Evolutionary conservation across 2,888 invertebrate species (phyloP).

Genomic region (Alcis repandata): DNA sequence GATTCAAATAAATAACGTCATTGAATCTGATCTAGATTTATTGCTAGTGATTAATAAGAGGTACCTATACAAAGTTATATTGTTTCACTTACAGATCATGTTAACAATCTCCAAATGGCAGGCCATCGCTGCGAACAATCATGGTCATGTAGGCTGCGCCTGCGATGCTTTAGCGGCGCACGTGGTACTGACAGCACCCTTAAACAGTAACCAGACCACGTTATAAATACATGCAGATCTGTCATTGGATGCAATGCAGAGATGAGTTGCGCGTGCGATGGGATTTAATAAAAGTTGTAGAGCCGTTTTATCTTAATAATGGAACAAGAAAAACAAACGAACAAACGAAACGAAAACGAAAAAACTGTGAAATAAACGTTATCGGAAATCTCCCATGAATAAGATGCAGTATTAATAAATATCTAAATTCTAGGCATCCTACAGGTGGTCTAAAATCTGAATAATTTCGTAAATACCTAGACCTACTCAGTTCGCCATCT

Average conservation of each 20-base stretch:
- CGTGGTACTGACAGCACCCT: slow-evolving; percentile 51
- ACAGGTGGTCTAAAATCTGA: slow-evolving; percentile 32
- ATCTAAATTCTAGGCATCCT: slow-evolving; percentile 23
- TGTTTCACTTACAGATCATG: slow-evolving; percentile 25
- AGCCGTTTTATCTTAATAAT: too few relatives aligned
- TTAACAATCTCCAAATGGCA: slow-evolving; percentile 20
- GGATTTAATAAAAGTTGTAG: slow-evolving; percentile 14
- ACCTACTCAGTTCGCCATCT: slow-evolving; percentile 25
- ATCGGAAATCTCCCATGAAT: slow-evolving; percentile 1
- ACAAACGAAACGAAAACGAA: neutral
- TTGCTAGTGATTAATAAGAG: neutral
- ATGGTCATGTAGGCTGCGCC: slow-evolving; percentile 51
- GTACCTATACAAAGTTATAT: neutral
- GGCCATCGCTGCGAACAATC: slow-evolving; percentile 12
- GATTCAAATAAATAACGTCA: too few relatives aligned
- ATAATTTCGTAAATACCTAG: slow-evolving; percentile 16
- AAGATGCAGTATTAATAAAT: neutral
- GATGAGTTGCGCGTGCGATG: slow-evolving; percentile 45
- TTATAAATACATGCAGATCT: slow-evolving; percentile 42
- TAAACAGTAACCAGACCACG: slow-evolving; percentile 40
- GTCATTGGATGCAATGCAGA: slow-evolving; percentile 56
- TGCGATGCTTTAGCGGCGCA: slow-evolving; percentile 62
- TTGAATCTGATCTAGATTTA: neutral
- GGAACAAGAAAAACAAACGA: too few relatives aligned
- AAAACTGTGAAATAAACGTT: neutral